A percentile compares a stretch with the other conserved stretches of the same genome.
Evolutionary conservation across 2,113 vertebrate genomes (phyloP).

Genomic region (Fulica atra): DNA sequence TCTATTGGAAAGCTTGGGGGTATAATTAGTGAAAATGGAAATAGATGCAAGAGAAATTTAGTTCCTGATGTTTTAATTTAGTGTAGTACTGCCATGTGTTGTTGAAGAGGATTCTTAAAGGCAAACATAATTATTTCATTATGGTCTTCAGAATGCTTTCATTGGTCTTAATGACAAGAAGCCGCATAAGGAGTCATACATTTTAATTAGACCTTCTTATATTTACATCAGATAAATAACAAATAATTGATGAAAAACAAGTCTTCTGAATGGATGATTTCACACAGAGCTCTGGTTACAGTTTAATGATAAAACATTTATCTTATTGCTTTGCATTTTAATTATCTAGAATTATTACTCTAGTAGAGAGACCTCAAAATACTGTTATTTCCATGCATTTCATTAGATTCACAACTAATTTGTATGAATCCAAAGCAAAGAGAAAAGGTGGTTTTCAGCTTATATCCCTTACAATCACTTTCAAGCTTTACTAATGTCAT

Average conservation of each 20-base stretch:
- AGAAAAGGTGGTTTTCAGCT: not conserved
- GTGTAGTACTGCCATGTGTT: conserved; percentile 76
- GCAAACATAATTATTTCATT: conserved; percentile 86
- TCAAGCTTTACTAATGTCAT: conserved; percentile 12
- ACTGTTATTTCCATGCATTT: conserved; percentile 41
- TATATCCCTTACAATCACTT: not conserved
- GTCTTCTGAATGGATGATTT: conserved; percentile 75
- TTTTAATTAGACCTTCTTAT: conserved; percentile 80
- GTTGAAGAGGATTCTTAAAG: conserved; percentile 80
- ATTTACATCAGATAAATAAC: conserved; percentile 82
- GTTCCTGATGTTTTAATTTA: conserved; percentile 84
- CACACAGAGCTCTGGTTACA: conserved; percentile 71
- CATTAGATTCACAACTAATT: not conserved
- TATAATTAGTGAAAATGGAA: conserved; percentile 88
- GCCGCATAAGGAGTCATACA: conserved; percentile 72
- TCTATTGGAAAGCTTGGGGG: conserved; percentile 83
- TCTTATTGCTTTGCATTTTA: conserved; percentile 74
- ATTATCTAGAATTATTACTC: conserved; percentile 64
- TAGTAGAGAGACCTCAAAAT: not conserved
- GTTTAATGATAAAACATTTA: conserved; percentile 75
- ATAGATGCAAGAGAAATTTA: conserved; percentile 80
- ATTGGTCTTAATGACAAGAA: conserved; percentile 80
- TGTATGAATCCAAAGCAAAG: not conserved
- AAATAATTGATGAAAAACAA: conserved; percentile 82
- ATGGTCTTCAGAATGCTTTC: conserved; percentile 77